Evolutionary conservation across 2,888 invertebrate genomes (phyloP).

Genomic region (Metopia argyrocephala): DNA sequence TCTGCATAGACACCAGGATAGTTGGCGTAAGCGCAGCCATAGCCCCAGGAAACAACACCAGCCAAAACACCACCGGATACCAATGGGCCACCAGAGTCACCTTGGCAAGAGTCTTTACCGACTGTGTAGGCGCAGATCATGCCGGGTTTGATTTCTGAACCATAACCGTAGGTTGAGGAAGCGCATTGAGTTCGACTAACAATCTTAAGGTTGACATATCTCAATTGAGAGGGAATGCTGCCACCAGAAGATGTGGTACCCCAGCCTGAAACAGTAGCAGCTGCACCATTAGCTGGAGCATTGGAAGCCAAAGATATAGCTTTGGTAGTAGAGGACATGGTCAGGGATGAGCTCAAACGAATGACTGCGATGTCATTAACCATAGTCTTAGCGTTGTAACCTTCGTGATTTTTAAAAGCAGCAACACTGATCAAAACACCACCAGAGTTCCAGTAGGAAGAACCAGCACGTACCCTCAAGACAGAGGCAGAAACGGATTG

Average conservation of each 20-base stretch:
- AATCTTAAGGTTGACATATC: neutral
- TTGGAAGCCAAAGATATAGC: neutral
- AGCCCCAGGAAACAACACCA: conserved; percentile 75
- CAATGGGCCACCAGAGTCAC: conserved; percentile 75
- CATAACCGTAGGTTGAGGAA: conserved; percentile 76
- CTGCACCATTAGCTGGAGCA: neutral
- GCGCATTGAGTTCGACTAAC: conserved; percentile 74
- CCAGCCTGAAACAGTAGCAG: neutral
- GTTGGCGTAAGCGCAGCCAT: conserved; percentile 67
- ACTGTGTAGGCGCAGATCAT: conserved; percentile 72
- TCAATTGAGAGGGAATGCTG: neutral
- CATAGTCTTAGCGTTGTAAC: conserved; percentile 78
- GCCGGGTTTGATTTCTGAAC: conserved; percentile 57
- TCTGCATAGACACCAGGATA: conserved; percentile 42
- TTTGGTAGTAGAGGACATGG: conserved; percentile 75
- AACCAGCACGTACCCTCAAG: conserved; percentile 80
- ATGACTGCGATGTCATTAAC: conserved; percentile 81
- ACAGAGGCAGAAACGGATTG: conserved; percentile 68
- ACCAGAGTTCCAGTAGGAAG: conserved; percentile 76
- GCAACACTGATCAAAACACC: conserved; percentile 66
- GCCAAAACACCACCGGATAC: conserved; percentile 67
- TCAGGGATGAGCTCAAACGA: conserved; percentile 78
- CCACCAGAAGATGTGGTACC: neutral
- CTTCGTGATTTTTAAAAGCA: conserved; percentile 67
- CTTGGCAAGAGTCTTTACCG: conserved; percentile 72